These are phyloP conservation scores for Rhinichthys klamathensis DNA, from an alignment of 2,113 vertebrate species.

Conservation along the genomic window DNA sequence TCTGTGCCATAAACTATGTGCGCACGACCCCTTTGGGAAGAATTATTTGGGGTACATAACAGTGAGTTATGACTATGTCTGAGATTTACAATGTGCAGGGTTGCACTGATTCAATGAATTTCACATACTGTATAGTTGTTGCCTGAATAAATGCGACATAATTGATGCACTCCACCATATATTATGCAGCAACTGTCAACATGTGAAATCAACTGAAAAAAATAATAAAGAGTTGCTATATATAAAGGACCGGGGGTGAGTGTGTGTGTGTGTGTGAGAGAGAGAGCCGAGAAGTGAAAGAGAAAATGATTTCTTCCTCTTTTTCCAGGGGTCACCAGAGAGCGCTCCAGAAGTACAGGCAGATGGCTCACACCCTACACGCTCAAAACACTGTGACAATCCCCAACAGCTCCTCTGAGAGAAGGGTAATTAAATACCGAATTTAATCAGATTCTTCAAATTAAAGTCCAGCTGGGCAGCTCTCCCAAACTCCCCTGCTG, in stretches of 20 bases:
- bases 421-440: constrained; percentile 82
- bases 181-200: constrained; percentile 77
- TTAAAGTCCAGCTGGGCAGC: constrained; percentile 83
- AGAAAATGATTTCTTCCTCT: constrained; percentile 30
- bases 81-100: constrained; percentile 70
- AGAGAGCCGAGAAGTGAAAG: background rate
- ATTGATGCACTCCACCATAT: constrained; percentile 72
- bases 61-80: constrained; percentile 70
- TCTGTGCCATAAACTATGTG: constrained; percentile 11
- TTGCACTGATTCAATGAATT: constrained; percentile 72
- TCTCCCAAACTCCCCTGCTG: constrained; percentile 75
- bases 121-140: constrained; percentile 69
- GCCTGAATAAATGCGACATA: constrained; percentile 76
- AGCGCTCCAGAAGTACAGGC: constrained; percentile 71
- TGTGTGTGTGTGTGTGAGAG: background rate
- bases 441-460: constrained; percentile 85
- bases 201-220: constrained; percentile 73
- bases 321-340: constrained; percentile 54
- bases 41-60: constrained; percentile 64
- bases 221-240: constrained; percentile 59
- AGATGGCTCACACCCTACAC: constrained; percentile 80
- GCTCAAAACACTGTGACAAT: constrained; percentile 78
- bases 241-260: constrained; percentile 10
- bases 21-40: background rate
- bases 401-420: constrained; percentile 80